Evolutionary conservation across 2,797 vertebrate species (phyloP).

Genomic region (Rhinatrema bivittatum): DNA sequence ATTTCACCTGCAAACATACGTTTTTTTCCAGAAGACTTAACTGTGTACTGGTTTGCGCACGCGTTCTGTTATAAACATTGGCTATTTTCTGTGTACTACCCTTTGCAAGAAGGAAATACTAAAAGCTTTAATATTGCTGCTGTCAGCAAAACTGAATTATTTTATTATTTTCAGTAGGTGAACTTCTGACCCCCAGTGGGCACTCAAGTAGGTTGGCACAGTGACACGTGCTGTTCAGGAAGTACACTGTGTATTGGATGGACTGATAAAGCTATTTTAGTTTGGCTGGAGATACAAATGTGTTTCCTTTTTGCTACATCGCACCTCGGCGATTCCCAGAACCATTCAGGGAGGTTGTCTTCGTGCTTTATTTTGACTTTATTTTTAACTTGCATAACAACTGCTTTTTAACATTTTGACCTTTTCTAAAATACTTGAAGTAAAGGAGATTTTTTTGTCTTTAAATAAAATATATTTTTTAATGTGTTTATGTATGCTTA

Average conservation of each 20-base stretch:
- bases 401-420: constrained; percentile 64
- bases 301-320: constrained; percentile 46
- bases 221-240: neutral
- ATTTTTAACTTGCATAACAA: constrained; percentile 54
- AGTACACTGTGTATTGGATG: constrained; percentile 1
- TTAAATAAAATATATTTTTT: neutral
- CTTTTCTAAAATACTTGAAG: constrained; percentile 38
- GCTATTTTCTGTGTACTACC: no score
- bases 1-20: no score
- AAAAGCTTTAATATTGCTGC: neutral
- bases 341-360: constrained; percentile 27
- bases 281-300: constrained; percentile 48
- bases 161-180: no score
- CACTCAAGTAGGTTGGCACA: no score
- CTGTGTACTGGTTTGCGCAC: no score
- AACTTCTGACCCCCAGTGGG: no score
- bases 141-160: no score
- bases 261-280: constrained; percentile 30
- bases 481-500: neutral
- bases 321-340: constrained; percentile 40
- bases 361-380: neutral
- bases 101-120: neutral
- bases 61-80: fast-evolving
- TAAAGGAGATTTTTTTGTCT: constrained; percentile 35
- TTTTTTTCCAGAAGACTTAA: no score